Evolutionary conservation across 2,113 vertebrate species (phyloP), one percentile per base, ranked within the genome.

Genomic region (Macroglossus sobrinus): DNA sequence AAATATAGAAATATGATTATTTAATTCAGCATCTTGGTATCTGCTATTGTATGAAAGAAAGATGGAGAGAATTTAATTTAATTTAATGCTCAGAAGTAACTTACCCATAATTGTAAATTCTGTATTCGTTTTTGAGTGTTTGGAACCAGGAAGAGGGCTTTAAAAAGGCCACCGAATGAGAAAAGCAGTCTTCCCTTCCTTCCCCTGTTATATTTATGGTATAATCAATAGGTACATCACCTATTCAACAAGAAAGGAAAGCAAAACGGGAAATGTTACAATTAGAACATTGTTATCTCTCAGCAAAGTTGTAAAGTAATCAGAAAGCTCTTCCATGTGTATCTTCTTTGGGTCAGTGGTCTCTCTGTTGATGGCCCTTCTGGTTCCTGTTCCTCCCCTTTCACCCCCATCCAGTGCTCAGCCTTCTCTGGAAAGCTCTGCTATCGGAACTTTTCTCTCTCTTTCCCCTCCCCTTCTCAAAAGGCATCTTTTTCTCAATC

Each of bases 51-150:
- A 28, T 96, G 24, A 81, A 82, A 80, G 40, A 55, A 38, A 91
- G 82, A 75, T 64, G 55, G 64, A 92, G 35, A 88, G 8, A 21
- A 28, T 81, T 95, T 84, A 95, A 50, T 71, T n/a, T 50, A 50
- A 50, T 50, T 50, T 50, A 50, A 76, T 86, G 18, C 45, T 71
- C 85, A 82, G 85, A 86, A 91, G 26, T 78, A 94, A 47, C 12
- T 91, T 97, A 24, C 35, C 24, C n/a, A 28, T 81, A 53, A 82
- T 50, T 85, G 57, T 64, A 94, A 94, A 94, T 82, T 97, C 35
- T 85, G 18, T 18, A 55, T 93, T 94, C 50, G 18, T 13, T 96
- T 92, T 91, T 84, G 82, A 89, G 84, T 93, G 35, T 87, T 86
- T 80, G 45, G 43, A 72, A 82, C 59, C 64, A 84, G 61, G 55